Percentiles rank a stretch among this genome's conserved stretches.
These are phyloP conservation scores for Poecile atricapillus DNA, from an alignment of 2,113 vertebrate species.

Conservation along the genomic window DNA sequence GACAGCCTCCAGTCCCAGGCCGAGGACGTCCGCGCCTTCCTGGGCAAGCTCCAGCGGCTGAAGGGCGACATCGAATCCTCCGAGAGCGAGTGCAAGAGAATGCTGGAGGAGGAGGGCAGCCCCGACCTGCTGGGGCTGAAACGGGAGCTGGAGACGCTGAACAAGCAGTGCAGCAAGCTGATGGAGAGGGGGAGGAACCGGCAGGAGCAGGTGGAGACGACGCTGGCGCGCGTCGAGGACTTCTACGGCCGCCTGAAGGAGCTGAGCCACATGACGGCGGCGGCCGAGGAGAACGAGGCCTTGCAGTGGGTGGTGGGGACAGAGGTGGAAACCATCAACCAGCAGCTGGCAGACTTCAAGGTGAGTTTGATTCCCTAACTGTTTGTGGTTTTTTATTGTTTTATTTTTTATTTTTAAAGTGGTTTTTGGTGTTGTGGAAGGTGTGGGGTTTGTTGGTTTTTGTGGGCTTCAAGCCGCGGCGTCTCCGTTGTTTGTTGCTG, in stretches of 20 bases:
- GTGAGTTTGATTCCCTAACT: constrained; percentile 48
- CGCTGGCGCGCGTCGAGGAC: constrained; percentile 80
- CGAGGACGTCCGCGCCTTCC: constrained; percentile 82
- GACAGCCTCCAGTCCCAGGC: constrained; percentile 95
- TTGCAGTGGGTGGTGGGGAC: constrained; percentile 88
- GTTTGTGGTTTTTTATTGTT: neutral
- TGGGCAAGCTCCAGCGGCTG: constrained; percentile 80
- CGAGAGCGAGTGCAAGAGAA: constrained; percentile 80
- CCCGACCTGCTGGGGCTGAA: constrained; percentile 89
- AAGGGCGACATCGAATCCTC: constrained; percentile 83
- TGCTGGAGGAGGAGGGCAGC: constrained; percentile 91
- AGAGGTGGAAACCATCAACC: constrained; percentile 92
- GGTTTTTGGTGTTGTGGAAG: neutral
- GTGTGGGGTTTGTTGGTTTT: neutral
- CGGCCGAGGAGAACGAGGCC: constrained; percentile 82
- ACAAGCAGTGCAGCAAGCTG: constrained; percentile 90
- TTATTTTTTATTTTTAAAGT: neutral
- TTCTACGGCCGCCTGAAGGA: constrained; percentile 84
- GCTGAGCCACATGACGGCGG: constrained; percentile 80
- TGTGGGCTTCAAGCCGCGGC: rapidly evolving
- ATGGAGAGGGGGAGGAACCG: constrained; percentile 84
- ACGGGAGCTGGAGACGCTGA: constrained; percentile 90
- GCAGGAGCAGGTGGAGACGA: constrained; percentile 84
- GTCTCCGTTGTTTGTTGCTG: rapidly evolving
- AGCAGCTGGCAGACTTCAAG: constrained; percentile 93